Conservation (phyloP, 2,797 vertebrate genomes). For the Rhynchonycteris naso region DNA sequence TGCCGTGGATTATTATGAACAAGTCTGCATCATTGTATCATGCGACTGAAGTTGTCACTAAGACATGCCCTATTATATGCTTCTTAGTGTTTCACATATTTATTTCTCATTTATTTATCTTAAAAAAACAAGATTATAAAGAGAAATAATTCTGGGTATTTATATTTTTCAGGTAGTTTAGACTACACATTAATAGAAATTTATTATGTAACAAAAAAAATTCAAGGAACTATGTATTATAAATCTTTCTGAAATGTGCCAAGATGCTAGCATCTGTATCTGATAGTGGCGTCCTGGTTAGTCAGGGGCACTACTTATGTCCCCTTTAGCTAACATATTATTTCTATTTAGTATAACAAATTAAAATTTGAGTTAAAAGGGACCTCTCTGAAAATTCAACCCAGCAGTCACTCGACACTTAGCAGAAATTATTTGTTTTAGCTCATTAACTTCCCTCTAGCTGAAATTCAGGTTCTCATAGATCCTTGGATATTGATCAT, state of each 20-base stretch:
- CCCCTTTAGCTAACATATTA: background rate
- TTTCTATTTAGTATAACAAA: conserved; percentile 29
- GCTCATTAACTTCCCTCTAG: background rate
- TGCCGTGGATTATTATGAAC: background rate
- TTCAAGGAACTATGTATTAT: background rate
- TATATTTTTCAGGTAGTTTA: conserved; percentile 20
- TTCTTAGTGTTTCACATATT: background rate
- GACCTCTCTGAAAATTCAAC: conserved; percentile 39
- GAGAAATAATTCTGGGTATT: conserved; percentile 39
- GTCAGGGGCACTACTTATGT: background rate
- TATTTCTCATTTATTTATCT: background rate
- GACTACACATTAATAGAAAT: background rate
- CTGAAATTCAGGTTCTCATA: background rate
- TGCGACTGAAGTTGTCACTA: background rate
- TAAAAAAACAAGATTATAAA: background rate
- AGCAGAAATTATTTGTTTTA: background rate
- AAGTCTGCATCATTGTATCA: background rate
- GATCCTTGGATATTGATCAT: background rate
- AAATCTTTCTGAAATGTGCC: background rate
- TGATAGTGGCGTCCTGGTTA: background rate
- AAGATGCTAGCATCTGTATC: background rate
- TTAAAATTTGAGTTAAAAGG: conserved; percentile 26
- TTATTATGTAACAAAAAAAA: background rate
- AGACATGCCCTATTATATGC: background rate
- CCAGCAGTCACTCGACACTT: background rate